Evolutionary conservation across 1,140 invertebrate species (phyloP), one percentile per base, ranked within the genome.

Genomic region (Chrysomallon squamiferum): DNA sequence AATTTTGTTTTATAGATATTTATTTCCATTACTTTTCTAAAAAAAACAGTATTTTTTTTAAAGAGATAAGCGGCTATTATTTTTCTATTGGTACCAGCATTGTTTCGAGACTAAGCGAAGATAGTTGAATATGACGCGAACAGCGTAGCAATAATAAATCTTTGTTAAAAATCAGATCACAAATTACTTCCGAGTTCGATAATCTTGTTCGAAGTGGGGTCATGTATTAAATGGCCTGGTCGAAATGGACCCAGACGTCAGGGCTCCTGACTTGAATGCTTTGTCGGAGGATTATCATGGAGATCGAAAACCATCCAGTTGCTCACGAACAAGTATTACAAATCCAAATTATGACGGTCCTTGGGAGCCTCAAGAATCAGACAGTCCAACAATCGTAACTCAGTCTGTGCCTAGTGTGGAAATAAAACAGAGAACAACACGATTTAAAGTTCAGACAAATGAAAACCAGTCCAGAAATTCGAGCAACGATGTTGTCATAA

Each of bases 281-380:
- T 22, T 54, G 15, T 27, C 22, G 3, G 50, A 54, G 29, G 50
- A 20, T 4, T 30, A 15, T 27, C 22, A 30, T 30, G 22, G n/a
- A 15, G 22, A 54, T 20, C 50, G 65, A 22, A 49, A 68, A 20
- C 66, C 66, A 18, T 59, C 68, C 25, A 65, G 58, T 18, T 65
- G 65, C 29, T 72, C 70, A 2, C 68, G 66, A 60, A 72, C 63
- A 22, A 72, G 70, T 35, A 68, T 72, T 33, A 63, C 62, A 25
- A 72, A 72, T 50, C 70, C 70, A 4, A 66, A 68, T 47, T 72
- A 72, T 59, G 70, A 72, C 27, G 70, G 70, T 15, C 70, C 70
- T 1, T 47, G 9, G n/a, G n/a, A 47, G 45, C 45, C 25, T 27
- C 50, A 54, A 20, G 50, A 54, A 54, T 54, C 25, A 30, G 45